Evolutionary conservation across 2,797 vertebrate species (phyloP), one percentile per base, ranked within the genome.

Genomic region (Morus bassanus): DNA sequence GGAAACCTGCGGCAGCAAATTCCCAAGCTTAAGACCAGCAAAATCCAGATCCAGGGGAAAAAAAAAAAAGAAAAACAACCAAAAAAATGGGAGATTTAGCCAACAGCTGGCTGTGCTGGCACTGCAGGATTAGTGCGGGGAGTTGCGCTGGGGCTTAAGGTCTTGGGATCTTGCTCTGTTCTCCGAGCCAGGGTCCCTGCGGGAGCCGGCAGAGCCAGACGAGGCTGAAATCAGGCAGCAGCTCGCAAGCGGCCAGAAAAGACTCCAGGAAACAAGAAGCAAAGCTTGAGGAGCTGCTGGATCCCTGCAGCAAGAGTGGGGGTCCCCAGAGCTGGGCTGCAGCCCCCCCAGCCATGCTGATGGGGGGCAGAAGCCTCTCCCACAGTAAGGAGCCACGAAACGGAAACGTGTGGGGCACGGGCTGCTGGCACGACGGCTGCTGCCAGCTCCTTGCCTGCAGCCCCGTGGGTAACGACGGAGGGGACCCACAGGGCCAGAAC

Each of bases 21-120:
- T 88, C 88, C 85, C 72, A 19, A 65, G 75, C 37, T 50, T 28
- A 7, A 79, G 68, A 68, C 22, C 75, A 5, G 15, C 4, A 10
- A 63, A 43, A 94, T 79, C 39, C 88, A 85, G 50, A 48, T 68
- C 78, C 88, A 46, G 33, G 30, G 27, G 18, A 21, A 28, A 45
- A 18, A 8, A 43, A 31, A 21, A 18, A 25, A 37, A 37, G 23
- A 69, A 79, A 50, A 41, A 30, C 59, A 21, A 21, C 31, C 31
- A 18, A 73, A 70, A 12, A 73, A 54, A 0, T 0, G 2, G 46
- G 94, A 56, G 93, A 43, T 88, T 88, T 79, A 90, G 89, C n/a
- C 85, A 91, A 72, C 94, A 94, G 93, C 94, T 94, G 94, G 72
- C 46, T 53, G 81, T 7, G 37, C 65, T 37, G 76, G 78, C 65